Evolutionary conservation across 2,888 invertebrate genomes (phyloP).

Genomic region (Amphipoea oculea): DNA sequence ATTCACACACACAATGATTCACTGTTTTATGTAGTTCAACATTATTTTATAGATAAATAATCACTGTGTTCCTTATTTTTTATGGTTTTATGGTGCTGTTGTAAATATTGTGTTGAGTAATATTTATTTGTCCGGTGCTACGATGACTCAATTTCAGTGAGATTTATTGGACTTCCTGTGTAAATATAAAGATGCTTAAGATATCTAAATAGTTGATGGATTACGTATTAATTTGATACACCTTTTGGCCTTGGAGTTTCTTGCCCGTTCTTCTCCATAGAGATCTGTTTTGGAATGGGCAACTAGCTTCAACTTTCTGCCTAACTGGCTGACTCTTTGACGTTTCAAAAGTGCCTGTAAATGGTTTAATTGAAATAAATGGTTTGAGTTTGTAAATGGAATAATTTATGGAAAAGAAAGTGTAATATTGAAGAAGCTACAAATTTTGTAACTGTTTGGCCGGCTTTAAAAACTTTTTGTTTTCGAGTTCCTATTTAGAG

Average conservation of each 20-base stretch:
- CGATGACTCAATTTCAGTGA: not conserved
- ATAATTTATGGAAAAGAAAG: not conserved
- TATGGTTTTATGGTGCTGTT: constrained; percentile 32
- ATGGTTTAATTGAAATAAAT: not conserved
- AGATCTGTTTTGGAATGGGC: not conserved
- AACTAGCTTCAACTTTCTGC: not conserved
- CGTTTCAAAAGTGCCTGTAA: not conserved
- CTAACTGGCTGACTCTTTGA: not conserved
- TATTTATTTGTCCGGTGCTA: constrained; percentile 25
- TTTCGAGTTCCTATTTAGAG: no score
- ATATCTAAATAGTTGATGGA: constrained; percentile 23
- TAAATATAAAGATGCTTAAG: not conserved
- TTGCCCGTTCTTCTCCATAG: not conserved
- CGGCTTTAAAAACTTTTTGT: not conserved
- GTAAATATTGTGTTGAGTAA: constrained; percentile 30
- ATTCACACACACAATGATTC: constrained; percentile 20
- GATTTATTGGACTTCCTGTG: constrained; percentile 16
- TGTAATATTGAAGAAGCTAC: not conserved
- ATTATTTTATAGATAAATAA: constrained; percentile 39
- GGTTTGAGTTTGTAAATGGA: not conserved
- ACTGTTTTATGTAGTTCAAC: constrained; percentile 35
- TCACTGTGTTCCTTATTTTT: constrained; percentile 39
- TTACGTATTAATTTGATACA: constrained; percentile 1
- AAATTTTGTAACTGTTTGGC: not conserved
- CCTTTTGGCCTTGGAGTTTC: not conserved